Percentiles rank a stretch among this genome's conserved stretches.
Evolutionary conservation across 2,888 invertebrate species (phyloP).

Genomic region (Caenorhabditis sp.): DNA sequence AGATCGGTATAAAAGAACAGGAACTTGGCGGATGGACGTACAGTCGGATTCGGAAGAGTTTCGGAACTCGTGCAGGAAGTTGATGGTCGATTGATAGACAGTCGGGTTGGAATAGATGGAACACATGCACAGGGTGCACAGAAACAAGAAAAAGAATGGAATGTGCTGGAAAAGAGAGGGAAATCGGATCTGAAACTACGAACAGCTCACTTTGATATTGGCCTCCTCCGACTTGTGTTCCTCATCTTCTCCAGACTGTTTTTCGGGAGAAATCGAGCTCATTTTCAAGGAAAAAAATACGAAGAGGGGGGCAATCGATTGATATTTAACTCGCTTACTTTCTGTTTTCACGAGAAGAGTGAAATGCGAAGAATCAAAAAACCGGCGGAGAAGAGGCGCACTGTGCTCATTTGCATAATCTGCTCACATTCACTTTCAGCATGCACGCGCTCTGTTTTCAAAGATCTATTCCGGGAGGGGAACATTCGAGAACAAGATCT

Average conservation of each 20-base stretch:
- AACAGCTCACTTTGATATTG: constrained; percentile 50
- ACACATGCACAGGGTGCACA: constrained; percentile 69
- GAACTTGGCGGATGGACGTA: constrained; percentile 24
- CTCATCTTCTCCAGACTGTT: constrained; percentile 25
- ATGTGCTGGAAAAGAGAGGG: constrained; percentile 60
- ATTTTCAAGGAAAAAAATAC: neutral
- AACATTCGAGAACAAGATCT: neutral
- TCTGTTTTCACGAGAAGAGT: constrained; percentile 21
- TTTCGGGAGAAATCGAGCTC: constrained; percentile 32
- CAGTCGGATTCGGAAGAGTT: constrained; percentile 71
- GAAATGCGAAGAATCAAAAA: constrained; percentile 50
- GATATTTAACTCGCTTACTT: constrained; percentile 18
- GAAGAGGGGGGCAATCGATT: neutral
- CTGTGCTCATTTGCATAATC: constrained; percentile 46
- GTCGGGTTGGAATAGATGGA: constrained; percentile 68
- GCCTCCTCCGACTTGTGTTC: too few species aligned
- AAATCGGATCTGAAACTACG: neutral
- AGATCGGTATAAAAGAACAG: constrained; percentile 19
- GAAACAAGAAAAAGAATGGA: constrained; percentile 67
- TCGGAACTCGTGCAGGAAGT: constrained; percentile 70
- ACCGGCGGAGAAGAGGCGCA: constrained; percentile 23
- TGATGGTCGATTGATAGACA: constrained; percentile 71
- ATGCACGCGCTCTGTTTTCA: constrained; percentile 51
- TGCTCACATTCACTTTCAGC: constrained; percentile 27
- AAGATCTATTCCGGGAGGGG: constrained; percentile 28